Evolutionary conservation across 2,797 vertebrate species (phyloP), one percentile per base, ranked within the genome.

Genomic region (Typhlichthys eigenmanni): DNA sequence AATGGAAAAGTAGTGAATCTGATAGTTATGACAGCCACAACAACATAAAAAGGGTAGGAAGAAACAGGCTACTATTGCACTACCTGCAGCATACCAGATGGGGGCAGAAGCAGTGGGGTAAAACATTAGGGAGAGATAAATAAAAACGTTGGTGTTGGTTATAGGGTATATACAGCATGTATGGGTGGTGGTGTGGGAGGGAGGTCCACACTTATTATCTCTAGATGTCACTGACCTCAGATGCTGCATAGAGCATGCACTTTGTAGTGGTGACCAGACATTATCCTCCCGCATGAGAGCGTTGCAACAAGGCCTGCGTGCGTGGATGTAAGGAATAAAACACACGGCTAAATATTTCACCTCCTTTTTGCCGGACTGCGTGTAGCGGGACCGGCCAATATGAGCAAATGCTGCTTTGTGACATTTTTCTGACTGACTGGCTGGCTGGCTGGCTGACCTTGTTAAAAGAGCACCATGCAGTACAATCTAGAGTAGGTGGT

Each of bases 201-300:
- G 68, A 66, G 73, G 77, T 66, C 69, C 80, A 80, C 52, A 68
- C 79, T 83, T 69, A 71, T 80, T 79, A 73, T 81, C 83, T 78
- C 55, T 56, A 62, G 71, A 60, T 79, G 70, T 70, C 89, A 91
- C 92, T 93, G 86, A 93, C 92, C 91, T 93, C 85, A 93, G 89
- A 77, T 92, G 90, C 85, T 91, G 90, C 90, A 92, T 88, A 84
- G 90, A 93, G 81, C 88, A 85, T 71, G 89, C 86, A 82, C 83
- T 91, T 75, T 90, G 90, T 47, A 92, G 88, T 47, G 90, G 89
- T 83, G 89, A 89, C 91, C 92, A 93, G 66, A 88, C 81, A 85
- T 81, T 89, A 78, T 92, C 91, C 82, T 92, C 79, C 88, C 79
- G 80, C 86, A 90, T 90, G 80, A 89, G 87, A 70, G 85, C 71